Conservation (phyloP, 1,140 invertebrate genomes). For the Magallana gigas region DNA sequence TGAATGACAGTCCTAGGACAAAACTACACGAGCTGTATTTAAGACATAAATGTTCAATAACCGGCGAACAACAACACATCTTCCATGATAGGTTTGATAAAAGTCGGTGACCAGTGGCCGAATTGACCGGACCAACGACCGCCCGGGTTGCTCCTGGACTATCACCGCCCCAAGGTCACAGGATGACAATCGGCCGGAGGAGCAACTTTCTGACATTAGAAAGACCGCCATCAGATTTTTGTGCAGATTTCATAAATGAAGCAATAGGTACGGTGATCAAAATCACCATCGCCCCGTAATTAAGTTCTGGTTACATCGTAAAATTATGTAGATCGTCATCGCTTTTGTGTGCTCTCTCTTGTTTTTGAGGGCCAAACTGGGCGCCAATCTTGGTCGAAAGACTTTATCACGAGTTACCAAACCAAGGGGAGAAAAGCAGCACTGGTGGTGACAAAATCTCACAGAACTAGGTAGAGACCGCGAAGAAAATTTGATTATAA, state of each 20-base stretch:
- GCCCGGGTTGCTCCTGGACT: background rate
- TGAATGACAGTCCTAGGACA: background rate
- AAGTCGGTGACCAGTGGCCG: conserved; percentile 29
- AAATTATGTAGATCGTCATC: background rate
- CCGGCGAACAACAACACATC: background rate
- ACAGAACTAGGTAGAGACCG: background rate
- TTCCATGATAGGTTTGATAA: conserved; percentile 2
- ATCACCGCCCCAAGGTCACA: background rate
- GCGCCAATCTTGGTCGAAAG: background rate
- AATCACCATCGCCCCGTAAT: background rate
- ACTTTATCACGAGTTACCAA: background rate
- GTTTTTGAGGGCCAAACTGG: background rate
- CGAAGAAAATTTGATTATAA: conserved; percentile 30
- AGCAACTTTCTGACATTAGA: background rate
- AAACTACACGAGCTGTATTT: too few species aligned
- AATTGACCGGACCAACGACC: conserved; percentile 27
- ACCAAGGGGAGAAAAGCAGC: conserved; percentile 20
- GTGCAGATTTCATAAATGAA: conserved; percentile 26
- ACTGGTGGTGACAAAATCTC: conserved; percentile 8
- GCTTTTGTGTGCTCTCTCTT: background rate
- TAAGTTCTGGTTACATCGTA: conserved; percentile 20
- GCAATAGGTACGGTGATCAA: background rate
- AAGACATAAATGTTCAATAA: conserved; percentile 31
- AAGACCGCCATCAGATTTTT: background rate
- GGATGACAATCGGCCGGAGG: background rate